phyloP scores from a whole-genome alignment of 2,797 vertebrate genomes.

The Crotalus adamanteus region DNA sequence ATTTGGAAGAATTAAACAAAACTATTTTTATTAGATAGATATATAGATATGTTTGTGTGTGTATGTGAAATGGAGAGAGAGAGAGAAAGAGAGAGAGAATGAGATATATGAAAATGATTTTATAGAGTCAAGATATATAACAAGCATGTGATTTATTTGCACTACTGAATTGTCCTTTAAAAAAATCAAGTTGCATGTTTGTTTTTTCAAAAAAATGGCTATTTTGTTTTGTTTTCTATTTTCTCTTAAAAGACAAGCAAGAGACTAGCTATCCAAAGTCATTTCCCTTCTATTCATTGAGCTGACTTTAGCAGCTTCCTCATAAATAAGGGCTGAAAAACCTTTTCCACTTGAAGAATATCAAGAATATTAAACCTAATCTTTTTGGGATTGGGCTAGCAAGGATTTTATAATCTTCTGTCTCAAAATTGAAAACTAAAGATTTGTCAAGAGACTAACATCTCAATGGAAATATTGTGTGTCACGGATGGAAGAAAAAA shows the following conservation, averaged over 20 bases:
- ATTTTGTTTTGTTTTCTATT: not conserved
- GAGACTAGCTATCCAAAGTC: not conserved
- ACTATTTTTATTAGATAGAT: not conserved
- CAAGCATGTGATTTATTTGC: not conserved
- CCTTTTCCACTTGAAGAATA: not conserved
- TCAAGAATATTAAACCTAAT: not conserved
- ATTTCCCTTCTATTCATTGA: not conserved
- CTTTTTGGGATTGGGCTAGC: constrained; percentile 23
- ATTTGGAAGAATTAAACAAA: constrained; percentile 9
- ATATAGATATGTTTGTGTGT: not conserved
- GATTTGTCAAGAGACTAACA: not conserved
- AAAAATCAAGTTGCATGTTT: not conserved
- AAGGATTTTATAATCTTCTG: constrained; percentile 5
- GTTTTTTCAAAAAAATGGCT: not conserved
- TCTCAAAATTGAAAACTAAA: not conserved
- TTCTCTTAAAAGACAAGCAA: not conserved
- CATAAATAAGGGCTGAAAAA: not conserved
- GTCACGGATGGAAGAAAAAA: not conserved
- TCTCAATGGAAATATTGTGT: not conserved
- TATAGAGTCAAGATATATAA: not conserved
- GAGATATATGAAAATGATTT: not conserved
- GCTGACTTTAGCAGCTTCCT: not conserved
- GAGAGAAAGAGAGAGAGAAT: not conserved
- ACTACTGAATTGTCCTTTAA: not conserved
- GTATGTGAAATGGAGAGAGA: too few relatives aligned